Evolutionary conservation across 2,797 vertebrate species (phyloP).

Genomic region (Enteromius thamalakanensis): DNA sequence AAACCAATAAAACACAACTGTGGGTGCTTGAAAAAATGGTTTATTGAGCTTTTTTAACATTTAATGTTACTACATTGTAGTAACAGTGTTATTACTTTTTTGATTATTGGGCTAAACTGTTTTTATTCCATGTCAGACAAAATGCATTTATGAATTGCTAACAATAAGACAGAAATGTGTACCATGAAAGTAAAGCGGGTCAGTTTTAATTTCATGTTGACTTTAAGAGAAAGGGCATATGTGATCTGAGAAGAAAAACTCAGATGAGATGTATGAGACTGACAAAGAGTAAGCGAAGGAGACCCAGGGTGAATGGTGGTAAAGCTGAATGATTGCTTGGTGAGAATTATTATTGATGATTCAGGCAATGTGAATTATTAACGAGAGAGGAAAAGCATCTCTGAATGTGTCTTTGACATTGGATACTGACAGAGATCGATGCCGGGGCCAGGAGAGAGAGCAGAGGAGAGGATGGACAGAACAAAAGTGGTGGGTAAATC

Average conservation of each 20-base stretch:
- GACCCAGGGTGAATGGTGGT: constrained; percentile 68
- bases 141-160: not conserved
- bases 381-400: constrained; percentile 80
- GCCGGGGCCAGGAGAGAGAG: constrained; percentile 53
- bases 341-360: constrained; percentile 85
- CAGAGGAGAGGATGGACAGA: constrained; percentile 52
- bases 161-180: constrained; percentile 19
- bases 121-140: not conserved
- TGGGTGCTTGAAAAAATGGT: not conserved
- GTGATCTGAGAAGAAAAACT: constrained; percentile 55
- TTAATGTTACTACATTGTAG: not conserved
- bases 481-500: constrained; percentile 49
- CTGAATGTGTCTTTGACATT: constrained; percentile 84
- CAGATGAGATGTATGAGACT: constrained; percentile 39
- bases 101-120: not conserved
- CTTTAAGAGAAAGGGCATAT: constrained; percentile 63
- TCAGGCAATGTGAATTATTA: constrained; percentile 84
- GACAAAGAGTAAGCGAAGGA: constrained; percentile 48
- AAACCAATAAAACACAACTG: not conserved
- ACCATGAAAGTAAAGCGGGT: constrained; percentile 37
- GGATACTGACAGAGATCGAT: constrained; percentile 83
- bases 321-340: constrained; percentile 80
- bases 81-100: not conserved
- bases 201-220: constrained; percentile 49
- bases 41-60: not conserved